These are phyloP conservation scores for Amblyjoppa fuscipennis DNA, from an alignment of 2,888 invertebrate genomes.

Conservation along the genomic window DNA sequence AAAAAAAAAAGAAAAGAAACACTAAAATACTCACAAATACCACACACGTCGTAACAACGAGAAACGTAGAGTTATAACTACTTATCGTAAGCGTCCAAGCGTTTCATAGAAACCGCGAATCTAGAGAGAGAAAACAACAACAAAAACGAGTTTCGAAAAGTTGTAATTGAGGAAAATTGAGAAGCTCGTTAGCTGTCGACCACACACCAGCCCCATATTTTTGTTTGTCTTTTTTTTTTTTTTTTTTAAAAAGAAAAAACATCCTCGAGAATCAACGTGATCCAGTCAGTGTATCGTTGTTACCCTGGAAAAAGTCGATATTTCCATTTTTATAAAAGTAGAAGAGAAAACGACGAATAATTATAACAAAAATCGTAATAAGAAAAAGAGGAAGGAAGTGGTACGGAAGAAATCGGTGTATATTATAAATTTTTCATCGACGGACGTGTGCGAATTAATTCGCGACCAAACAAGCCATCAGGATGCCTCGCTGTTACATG, in stretches of 20 bases:
- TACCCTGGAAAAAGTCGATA: slow-evolving; percentile 52
- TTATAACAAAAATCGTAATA: background rate
- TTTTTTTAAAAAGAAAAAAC: background rate
- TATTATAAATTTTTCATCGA: slow-evolving; percentile 27
- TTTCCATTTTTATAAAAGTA: slow-evolving; percentile 69
- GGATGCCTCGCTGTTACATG: slow-evolving; percentile 92
- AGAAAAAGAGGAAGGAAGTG: background rate
- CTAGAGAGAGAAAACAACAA: slow-evolving; percentile 52
- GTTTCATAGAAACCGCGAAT: slow-evolving; percentile 57
- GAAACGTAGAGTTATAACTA: slow-evolving; percentile 53
- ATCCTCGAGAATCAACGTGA: slow-evolving; percentile 39
- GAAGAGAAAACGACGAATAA: background rate
- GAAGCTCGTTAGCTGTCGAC: slow-evolving; percentile 35
- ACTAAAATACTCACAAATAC: slow-evolving; percentile 57
- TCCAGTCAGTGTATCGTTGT: slow-evolving; percentile 53
- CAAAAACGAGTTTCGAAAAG: slow-evolving; percentile 57
- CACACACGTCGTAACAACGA: slow-evolving; percentile 69
- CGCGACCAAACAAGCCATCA: slow-evolving; percentile 74
- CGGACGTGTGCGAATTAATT: slow-evolving; percentile 50
- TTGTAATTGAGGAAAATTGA: slow-evolving; percentile 28
- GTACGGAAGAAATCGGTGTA: background rate
- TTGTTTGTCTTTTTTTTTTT: background rate
- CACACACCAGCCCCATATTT: background rate
- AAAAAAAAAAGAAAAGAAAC: background rate
- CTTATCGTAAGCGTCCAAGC: slow-evolving; percentile 46